Base-by-base conservation (phyloP, 2,113 vertebrate genomes). In the Chaenocephalus aceratus region DNA sequence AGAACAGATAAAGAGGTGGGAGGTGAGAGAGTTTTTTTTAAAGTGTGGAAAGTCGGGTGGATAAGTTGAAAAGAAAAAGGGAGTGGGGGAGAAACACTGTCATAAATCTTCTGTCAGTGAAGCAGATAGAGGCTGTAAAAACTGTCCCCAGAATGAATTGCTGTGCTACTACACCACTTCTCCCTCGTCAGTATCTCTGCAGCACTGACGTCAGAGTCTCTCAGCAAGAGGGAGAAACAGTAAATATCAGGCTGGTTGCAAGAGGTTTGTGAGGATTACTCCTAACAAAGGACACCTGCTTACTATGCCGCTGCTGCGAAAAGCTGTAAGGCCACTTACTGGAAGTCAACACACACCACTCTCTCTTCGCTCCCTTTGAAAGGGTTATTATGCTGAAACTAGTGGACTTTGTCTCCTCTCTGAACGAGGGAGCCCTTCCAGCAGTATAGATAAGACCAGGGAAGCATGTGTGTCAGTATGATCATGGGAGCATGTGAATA, bases 251-350 rank as follows among this genome's bases (percentile, higher is more conserved):
- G 75, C 60, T 54, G 3, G 51, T 73, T 84, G 83, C 82, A 84
- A 85, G 80, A 80, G 72, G 68, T 87, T 84, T 88, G 79, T 77
- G 72, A 75, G 89, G 87, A 87, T 89, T 86, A 88, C 70, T 48
- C 44, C 80, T 54, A 78, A 89, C 89, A 92, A 92, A 90, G 86
- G 77, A 88, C 86, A 88, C 77, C 89, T 88, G 89, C 86, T 88
- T 82, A 66, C 79, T 60, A 10, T 34, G 75, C 69, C 69, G 64
- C 78, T 63, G 77, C 80, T 23, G 36, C 2, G 1, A 65, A 75
- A 64, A 60, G 9, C 68, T 66, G 14, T 36, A 6, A 51, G 67
- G 26, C 18, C 59, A 44, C 79, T 91, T 86, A 86, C 83, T 86
- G 83, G 75, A 88, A 81, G 72, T 65, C 56, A 58, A 69, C n/a